phyloP scores from a whole-genome alignment of 2,797 vertebrate species.

The Intellagama lesueurii region DNA sequence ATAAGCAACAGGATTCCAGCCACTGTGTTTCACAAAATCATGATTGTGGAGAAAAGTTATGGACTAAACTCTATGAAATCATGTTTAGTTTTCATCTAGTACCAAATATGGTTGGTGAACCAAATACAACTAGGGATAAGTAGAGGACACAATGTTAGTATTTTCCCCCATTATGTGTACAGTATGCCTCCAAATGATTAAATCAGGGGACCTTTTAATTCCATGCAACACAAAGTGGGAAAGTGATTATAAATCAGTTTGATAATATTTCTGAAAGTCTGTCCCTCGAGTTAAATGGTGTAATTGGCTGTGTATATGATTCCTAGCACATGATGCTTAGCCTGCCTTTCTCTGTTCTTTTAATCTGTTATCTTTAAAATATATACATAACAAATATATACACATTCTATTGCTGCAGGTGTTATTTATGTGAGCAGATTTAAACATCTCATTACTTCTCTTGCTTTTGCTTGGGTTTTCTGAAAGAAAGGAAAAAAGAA shows the following conservation, averaged over 20 bases:
- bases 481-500: background rate
- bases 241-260: background rate
- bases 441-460: background rate
- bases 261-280: conserved; percentile 2
- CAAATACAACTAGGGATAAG: background rate
- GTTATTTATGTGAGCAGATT: conserved; percentile 7
- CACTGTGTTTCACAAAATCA: no score
- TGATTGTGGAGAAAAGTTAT: background rate
- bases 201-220: background rate
- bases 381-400: background rate
- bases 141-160: background rate
- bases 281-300: conserved; percentile 5
- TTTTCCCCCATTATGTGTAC: background rate
- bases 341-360: no score
- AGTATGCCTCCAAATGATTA: background rate
- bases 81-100: background rate
- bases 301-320: background rate
- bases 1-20: no score
- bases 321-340: no score
- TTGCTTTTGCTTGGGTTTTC: background rate
- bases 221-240: background rate
- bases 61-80: background rate
- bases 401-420: background rate
- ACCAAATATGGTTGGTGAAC: no score
- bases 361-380: no score